Base-by-base conservation (phyloP, 2,113 vertebrate species). In the Gallinago media region DNA sequence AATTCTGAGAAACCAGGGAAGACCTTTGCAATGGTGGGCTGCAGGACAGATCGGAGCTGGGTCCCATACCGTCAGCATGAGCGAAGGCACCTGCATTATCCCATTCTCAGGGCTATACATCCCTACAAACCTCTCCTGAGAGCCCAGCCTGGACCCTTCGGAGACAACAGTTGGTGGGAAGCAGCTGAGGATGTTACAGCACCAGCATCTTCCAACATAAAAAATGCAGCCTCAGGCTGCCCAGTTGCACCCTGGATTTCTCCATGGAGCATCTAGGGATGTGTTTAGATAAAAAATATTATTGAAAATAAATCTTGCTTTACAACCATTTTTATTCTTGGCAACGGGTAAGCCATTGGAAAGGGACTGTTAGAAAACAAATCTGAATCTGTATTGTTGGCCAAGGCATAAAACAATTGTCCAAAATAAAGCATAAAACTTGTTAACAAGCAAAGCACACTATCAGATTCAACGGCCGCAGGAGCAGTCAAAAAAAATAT, bases 351-450 rank as follows among this genome's bases (percentile, higher is more conserved):
- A 68, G 65, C 79, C 63, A 14, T 23, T 67, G 68, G 82, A 94
- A 80, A 77, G 18, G 15, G 67, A 34, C 49, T 92, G 83, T 84
- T 65, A 80, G 72, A 78, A 94, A 96, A 92, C 65, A 92, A 86
- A 82, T 46, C 66, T 65, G 66, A 87, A 81, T 58, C 74, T 58
- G 34, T 49, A 46, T 46, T 88, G 21, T 77, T 92, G 85, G 65
- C 49, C 73, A 61, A 65, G 31, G 63, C 55, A 91, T 65, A 85
- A 96, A 88, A 77, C 0, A 0, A 58, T 88, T 89, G 83, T 88
- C 75, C 73, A 72, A 92, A 95, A 89, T 62, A 83, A 85, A 94
- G 85, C 68, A 84, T 40, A 83, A 94, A 93, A 91, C 83, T 90
- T 90, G 73, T 84, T 88, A 94, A 93, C 74, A 76, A 96, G 70